Base-by-base conservation (phyloP, 1,140 invertebrate species). In the Drosophila orosa region DNA sequence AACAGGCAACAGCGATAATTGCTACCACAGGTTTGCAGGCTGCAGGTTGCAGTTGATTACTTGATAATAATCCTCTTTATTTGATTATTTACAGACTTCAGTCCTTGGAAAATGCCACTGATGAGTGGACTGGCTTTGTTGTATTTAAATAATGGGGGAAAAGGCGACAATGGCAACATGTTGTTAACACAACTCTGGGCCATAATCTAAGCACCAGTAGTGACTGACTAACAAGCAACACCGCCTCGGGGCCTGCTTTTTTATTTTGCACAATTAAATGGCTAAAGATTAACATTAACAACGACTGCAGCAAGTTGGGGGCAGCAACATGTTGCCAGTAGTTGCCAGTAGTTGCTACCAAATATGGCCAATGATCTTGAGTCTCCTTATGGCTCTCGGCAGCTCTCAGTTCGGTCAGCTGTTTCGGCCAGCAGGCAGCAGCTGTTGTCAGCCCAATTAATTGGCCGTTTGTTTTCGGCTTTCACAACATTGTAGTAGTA, bases 391-490 rank as follows among this genome's bases (percentile, higher is more conserved):
- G 50, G 57, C 8, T 33, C n/a, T 35, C 42, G 4, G 13, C 24
- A n/a, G n/a, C n/a, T n/a, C n/a, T 24, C 13, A 6, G 5, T 22
- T 17, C 45, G 24, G 25, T 40, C 35, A 15, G 39, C 39, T 44
- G 55, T 29, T 47, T 47, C 3, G 22, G 13, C n/a, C 12, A 47
- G 5, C 27, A 57, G 40, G 45, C 42, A 55, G 54, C 48, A 47
- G 62, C 40, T 68, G 50, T 63, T 73, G 60, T 40, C 44, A 29
- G 47, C 62, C 54, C 67, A 61, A 50, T 73, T 73, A 63, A 71
- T 66, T 66, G 55, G 50, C 31, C 29, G 35, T 57, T 73, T 72
- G 58, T 56, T 69, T 47, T 73, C 37, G 58, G 56, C 22, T 6
- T 3, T 12, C 6, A 22, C 42, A 24, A 0, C 9, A 1, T 15